Evolutionary conservation across 2,113 vertebrate genomes (phyloP), one percentile per base, ranked within the genome.

Genomic region (Strix aluco): DNA sequence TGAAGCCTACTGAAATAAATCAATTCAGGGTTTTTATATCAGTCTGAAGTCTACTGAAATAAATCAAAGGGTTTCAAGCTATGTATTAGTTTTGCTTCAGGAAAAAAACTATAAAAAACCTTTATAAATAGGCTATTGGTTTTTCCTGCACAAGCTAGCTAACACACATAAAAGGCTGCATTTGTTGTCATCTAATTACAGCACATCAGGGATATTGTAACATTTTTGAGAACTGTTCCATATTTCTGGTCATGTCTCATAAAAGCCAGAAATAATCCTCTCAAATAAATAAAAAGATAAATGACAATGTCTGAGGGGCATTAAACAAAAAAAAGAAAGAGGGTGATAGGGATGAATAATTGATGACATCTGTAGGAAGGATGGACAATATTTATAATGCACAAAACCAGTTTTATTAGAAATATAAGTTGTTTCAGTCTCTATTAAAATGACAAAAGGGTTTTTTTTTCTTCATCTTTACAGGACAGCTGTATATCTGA

Each of bases 121-220:
- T 54, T 77, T 83, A 23, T 59, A 90, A 92, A 81, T 66, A 74
- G 4, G 9, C 25, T 82, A 29, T 77, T 86, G 62, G 10, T 49
- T 93, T 96, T 92, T 71, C 46, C 46, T 86, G 93, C 85, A n/a
- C 36, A 65, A 85, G 40, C 51, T 29, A 83, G 38, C 73, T 90
- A 86, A 69, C 49, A 40, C 38, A 69, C 16, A 71, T 34, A 67
- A 94, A 90, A 86, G 19, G 32, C n/a, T 86, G 32, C 32, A 63
- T 88, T 95, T 90, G 42, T 83, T 92, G 86, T 57, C 90, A 52
- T 78, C 82, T 90, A 94, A 92, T 94, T 96, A 78, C 71, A 83
- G 59, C 46, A 67, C 71, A 83, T 90, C 75, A 73, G 49, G n/a
- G 81, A 80, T 91, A 92, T 88, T 57, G 30, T 57, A 90, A 30